A percentile compares a stretch with the other conserved stretches of the same genome.
phyloP scores from a whole-genome alignment of 2,113 vertebrate genomes.

The Peromyscus leucopus region DNA sequence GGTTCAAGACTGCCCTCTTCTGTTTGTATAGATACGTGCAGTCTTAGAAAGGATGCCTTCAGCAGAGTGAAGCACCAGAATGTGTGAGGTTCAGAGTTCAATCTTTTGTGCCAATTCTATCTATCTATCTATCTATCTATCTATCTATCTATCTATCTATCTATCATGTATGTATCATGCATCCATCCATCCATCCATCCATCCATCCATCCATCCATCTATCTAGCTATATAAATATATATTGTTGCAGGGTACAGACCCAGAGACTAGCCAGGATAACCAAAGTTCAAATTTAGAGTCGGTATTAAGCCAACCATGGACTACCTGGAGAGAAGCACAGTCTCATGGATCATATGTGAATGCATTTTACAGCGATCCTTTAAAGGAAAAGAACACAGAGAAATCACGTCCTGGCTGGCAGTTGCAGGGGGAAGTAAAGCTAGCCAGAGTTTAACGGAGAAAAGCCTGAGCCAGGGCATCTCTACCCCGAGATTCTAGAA shows the following conservation, averaged over 20 bases:
- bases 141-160: no score
- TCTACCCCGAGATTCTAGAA: background rate
- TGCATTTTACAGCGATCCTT: background rate
- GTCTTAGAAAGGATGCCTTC: background rate
- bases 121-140: no score
- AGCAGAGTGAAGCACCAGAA: background rate
- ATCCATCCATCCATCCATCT: no score
- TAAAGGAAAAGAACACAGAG: background rate
- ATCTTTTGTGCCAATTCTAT: background rate
- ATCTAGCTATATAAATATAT: background rate
- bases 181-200: no score
- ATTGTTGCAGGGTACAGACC: background rate
- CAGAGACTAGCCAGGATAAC: background rate
- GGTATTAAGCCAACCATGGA: background rate
- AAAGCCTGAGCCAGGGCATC: background rate
- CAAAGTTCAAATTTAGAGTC: background rate
- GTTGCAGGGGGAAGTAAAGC: background rate
- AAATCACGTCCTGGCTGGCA: background rate
- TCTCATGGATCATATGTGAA: background rate
- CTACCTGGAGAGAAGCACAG: background rate
- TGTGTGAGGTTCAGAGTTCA: background rate
- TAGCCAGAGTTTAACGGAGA: background rate
- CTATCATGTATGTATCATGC: no score
- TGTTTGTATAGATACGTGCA: background rate
- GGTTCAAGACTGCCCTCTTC: constrained; percentile 45